Percentiles rank a stretch among this genome's conserved stretches.
phyloP scores from a whole-genome alignment of 2,113 vertebrate genomes.

The Silurus asotus region DNA sequence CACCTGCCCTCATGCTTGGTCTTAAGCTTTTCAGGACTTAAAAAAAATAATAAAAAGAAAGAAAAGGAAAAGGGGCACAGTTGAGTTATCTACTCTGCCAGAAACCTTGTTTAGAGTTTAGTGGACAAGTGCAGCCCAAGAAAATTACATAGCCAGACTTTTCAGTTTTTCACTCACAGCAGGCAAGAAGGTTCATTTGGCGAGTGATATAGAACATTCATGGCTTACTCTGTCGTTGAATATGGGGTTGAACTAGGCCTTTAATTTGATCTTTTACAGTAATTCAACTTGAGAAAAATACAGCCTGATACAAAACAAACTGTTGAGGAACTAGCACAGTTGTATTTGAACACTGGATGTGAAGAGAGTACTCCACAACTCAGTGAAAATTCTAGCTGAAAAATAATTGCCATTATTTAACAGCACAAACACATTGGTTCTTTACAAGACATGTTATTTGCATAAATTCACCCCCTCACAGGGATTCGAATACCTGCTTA shows the following conservation, averaged over 20 bases:
- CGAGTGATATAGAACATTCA: not conserved
- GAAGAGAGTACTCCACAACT: not conserved
- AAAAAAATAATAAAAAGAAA: too few relatives aligned
- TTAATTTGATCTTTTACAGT: not conserved
- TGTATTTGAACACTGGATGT: not conserved
- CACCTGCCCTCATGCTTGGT: too few relatives aligned
- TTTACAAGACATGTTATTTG: not conserved
- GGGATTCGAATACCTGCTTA: not conserved
- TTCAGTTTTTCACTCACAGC: not conserved
- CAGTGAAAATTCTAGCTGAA: too few relatives aligned
- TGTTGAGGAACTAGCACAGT: not conserved
- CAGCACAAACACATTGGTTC: not conserved
- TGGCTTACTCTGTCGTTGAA: too few relatives aligned
- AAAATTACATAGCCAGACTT: not conserved
- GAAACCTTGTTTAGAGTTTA: not conserved
- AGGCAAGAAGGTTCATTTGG: not conserved
- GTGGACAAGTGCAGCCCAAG: not conserved
- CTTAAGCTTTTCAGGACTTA: too few relatives aligned
- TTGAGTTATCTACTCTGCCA: not conserved
- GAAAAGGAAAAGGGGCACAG: too few relatives aligned
- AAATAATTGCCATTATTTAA: not conserved
- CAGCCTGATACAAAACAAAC: not conserved
- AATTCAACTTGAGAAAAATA: not conserved
- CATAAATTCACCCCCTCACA: not conserved
- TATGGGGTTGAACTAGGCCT: not conserved